Evolutionary conservation across 2,888 invertebrate genomes (phyloP), one percentile per base, ranked within the genome.

Genomic region (Himalopsyche japonica): DNA sequence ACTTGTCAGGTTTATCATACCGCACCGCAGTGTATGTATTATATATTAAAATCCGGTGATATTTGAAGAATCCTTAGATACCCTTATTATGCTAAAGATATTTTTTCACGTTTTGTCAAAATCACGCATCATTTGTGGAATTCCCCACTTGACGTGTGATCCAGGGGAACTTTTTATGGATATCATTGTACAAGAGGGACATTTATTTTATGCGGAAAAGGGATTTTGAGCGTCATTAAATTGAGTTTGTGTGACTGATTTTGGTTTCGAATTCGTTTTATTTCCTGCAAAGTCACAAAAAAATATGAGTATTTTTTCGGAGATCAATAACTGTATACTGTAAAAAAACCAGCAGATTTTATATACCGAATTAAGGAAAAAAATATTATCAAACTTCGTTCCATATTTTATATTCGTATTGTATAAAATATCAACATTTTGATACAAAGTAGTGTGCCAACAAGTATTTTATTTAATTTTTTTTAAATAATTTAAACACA

Each of bases 51-150:
- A 15, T 43, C 43, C 20, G 57, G 57, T 57, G 24, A 57, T 20
- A 57, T 57, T 43, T 43, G 80, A 80, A 80, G 43, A 27, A 49
- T 80, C 57, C 27, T 20, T 12, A 20, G 30, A n/a, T 32, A 34
- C 64, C 37, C 76, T 81, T 70, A 81, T 81, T 81, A 81, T 70
- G 76, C 34, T 30, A 57, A 57, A n/a, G 81, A 76, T 76, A 37
- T 81, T 81, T 81, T 81, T 81, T n/a, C 76, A 32, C 76, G 81
- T 81, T 81, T 81, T 81, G 81, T 81, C 76, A 34, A 70, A 30
- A 32, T 81, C 76, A 81, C 81, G 81, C 81, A 70, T 81, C 81
- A 81, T 81, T 81, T 81, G 81, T 27, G 24, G 70, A 32, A 76
- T 70, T 70, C 49, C 43, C 76, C 81, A 78, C 78, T 78, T 78